These are phyloP conservation scores for Pipistrellus kuhlii DNA, from an alignment of 2,797 vertebrate species.

Conservation along the genomic window DNA sequence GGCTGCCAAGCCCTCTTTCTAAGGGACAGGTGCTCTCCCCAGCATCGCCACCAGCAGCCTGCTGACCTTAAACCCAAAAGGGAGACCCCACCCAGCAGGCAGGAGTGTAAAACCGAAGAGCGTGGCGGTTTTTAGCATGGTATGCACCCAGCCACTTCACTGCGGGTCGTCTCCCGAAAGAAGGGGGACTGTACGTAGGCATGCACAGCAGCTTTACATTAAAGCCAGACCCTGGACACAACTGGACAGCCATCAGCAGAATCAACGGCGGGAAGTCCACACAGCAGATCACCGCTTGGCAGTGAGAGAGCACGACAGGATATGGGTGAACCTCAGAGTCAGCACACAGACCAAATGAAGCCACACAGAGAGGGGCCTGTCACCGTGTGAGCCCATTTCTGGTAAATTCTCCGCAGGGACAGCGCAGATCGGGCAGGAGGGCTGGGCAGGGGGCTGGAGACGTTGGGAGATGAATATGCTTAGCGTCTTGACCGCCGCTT, in stretches of 20 bases:
- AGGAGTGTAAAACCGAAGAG: rapidly evolving
- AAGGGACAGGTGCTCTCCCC: not conserved
- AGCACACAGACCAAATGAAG: not conserved
- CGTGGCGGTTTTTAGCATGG: rapidly evolving
- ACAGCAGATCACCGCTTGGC: not conserved
- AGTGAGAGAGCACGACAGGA: not conserved
- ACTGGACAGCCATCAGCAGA: not conserved
- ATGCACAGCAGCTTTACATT: not conserved
- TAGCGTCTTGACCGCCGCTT: not conserved
- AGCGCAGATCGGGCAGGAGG: not conserved
- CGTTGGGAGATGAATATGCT: rapidly evolving
- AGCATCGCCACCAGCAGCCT: not conserved
- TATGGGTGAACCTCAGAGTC: not conserved
- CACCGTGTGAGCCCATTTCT: not conserved
- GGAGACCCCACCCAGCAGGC: not conserved
- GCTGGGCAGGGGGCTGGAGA: rapidly evolving
- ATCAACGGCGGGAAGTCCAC: rapidly evolving
- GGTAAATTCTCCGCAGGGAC: not conserved
- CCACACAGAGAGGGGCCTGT: not conserved
- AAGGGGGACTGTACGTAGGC: rapidly evolving
- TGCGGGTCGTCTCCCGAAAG: not conserved
- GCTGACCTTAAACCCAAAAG: not conserved
- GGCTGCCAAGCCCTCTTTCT: rapidly evolving
- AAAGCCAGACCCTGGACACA: not conserved
- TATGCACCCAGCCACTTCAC: not conserved